phyloP scores from a whole-genome alignment of 2,113 vertebrate species.

The Ochotona curzoniae region DNA sequence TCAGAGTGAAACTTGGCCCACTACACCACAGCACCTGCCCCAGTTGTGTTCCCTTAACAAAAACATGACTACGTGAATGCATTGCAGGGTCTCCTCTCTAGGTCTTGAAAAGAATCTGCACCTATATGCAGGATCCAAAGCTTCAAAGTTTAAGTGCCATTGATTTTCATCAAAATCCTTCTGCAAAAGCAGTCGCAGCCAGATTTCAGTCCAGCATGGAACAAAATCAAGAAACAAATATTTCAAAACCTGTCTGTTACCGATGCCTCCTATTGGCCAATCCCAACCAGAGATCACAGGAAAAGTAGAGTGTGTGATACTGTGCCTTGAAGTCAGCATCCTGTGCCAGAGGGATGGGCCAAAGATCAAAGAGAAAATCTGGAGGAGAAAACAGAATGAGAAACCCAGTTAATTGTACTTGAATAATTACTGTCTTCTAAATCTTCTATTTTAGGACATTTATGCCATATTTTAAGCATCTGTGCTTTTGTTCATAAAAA shows the following conservation, averaged over 20 bases:
- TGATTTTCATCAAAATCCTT: not conserved
- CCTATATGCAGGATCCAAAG: not conserved
- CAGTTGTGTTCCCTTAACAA: constrained; percentile 9
- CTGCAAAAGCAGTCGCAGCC: not conserved
- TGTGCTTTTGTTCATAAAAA: not conserved
- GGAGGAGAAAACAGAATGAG: not conserved
- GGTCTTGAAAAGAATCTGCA: not conserved
- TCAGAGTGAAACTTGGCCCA: too few relatives aligned
- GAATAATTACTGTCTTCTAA: constrained; percentile 24
- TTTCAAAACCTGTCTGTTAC: not conserved
- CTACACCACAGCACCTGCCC: too few relatives aligned
- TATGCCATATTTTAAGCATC: not conserved
- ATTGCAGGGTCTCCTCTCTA: not conserved
- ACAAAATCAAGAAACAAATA: constrained; percentile 23
- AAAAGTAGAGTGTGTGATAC: not conserved
- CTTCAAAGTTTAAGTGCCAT: not conserved
- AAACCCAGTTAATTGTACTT: constrained; percentile 15
- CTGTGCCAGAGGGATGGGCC: not conserved
- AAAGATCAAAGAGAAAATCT: not conserved
- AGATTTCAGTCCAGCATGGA: not conserved
- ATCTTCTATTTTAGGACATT: not conserved
- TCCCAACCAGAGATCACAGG: not conserved
- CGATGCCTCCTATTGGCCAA: not conserved
- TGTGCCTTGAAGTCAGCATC: not conserved
- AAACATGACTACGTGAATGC: not conserved